phyloP scores from a whole-genome alignment of 2,888 invertebrate genomes.

The Scrobipalpa costella region DNA sequence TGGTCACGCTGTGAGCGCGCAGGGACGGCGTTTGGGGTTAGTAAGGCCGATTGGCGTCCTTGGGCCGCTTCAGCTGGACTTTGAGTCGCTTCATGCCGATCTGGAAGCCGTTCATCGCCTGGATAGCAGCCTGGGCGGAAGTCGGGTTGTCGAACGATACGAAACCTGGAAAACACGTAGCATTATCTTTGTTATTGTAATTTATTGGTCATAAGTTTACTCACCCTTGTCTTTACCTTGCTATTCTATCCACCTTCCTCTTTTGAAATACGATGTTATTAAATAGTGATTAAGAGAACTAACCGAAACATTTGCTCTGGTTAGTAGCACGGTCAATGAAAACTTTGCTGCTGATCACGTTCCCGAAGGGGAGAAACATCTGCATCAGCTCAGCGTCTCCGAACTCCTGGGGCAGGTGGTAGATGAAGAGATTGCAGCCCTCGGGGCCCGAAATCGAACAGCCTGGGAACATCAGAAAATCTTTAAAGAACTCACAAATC shows the following conservation, averaged over 20 bases:
- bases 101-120: slow-evolving; percentile 99
- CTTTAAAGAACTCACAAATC: slow-evolving; percentile 84
- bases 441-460: slow-evolving; percentile 99
- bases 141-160: slow-evolving; percentile 99
- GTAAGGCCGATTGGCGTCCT: slow-evolving; percentile 98
- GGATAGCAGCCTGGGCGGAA: slow-evolving; percentile 99
- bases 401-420: slow-evolving; percentile 99
- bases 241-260: too few species aligned
- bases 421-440: slow-evolving; percentile 99
- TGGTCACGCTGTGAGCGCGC: slow-evolving; percentile 64
- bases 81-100: slow-evolving; percentile 99
- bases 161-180: slow-evolving; percentile 88
- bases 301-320: slow-evolving; percentile 99
- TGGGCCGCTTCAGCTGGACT: slow-evolving; percentile 99
- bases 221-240: too few species aligned
- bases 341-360: slow-evolving; percentile 99
- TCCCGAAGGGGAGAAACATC: slow-evolving; percentile 99
- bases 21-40: slow-evolving; percentile 86
- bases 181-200: too few species aligned
- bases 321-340: slow-evolving; percentile 99
- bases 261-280: too few species aligned
- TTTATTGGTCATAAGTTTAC: too few species aligned
- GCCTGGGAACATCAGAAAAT: slow-evolving; percentile 89
- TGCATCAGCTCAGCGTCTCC: slow-evolving; percentile 99
- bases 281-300: slow-evolving; percentile 55